phyloP scores from a whole-genome alignment of 2,113 vertebrate species.

The Lepidothrix coronata region DNA sequence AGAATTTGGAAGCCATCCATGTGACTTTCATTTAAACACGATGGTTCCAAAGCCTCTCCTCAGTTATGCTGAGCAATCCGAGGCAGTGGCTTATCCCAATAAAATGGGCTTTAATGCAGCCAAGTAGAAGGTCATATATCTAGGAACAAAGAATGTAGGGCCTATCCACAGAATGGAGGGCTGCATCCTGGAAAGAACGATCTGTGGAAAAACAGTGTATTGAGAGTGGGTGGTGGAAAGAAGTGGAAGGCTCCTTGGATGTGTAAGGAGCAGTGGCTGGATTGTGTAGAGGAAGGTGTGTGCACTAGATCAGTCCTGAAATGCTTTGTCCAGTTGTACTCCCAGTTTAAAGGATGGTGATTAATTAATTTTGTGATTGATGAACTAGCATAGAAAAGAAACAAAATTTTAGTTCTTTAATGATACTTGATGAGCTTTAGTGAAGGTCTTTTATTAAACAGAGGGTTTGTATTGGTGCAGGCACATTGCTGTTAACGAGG shows the following conservation, averaged over 20 bases:
- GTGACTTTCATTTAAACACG: constrained; percentile 9
- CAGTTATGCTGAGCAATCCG: not conserved
- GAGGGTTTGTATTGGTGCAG: not conserved
- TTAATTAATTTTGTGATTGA: not conserved
- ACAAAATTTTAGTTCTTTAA: not conserved
- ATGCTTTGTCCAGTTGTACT: not conserved
- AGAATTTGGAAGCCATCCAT: constrained; percentile 32
- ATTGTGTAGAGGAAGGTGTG: not conserved
- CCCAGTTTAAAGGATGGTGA: not conserved
- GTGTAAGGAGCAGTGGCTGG: not conserved
- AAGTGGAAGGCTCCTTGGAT: not conserved
- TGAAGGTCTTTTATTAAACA: not conserved
- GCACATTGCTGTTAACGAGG: not conserved
- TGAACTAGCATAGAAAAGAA: not conserved
- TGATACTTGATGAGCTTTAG: not conserved
- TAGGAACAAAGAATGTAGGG: constrained; percentile 21
- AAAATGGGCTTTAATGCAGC: not conserved
- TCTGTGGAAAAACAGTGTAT: not conserved
- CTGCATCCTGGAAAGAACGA: not conserved
- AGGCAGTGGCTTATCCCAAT: not conserved
- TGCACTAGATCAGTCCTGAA: not conserved
- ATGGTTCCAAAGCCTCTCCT: not conserved
- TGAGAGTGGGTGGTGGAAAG: not conserved
- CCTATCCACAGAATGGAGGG: not conserved
- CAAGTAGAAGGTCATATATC: not conserved